Evolutionary conservation across 2,888 invertebrate genomes (phyloP), one percentile per base, ranked within the genome.

Genomic region (Drosophila setosimentum): DNA sequence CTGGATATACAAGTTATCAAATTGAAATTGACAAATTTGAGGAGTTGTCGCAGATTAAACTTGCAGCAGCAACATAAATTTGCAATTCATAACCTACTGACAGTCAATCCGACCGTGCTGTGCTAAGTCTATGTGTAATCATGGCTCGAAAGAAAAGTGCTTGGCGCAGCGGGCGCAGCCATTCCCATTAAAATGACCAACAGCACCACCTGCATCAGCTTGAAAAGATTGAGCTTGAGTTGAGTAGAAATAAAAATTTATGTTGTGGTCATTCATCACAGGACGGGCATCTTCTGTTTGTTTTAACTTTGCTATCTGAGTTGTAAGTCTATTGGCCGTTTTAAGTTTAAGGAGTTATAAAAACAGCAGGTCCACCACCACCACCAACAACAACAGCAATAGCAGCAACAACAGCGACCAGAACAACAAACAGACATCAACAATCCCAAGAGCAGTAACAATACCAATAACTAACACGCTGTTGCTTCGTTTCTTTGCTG

Each of bases 221-320:
- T 60, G 63, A 50, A 30, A 55, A 83, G 78, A 83, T 82, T 75
- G 75, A 83, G 81, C 81, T 80, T 68, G 67, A 82, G 82, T 78
- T 80, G 82, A 86, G 85, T 81, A 73, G 75, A 74, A 81, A 86
- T 86, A 85, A 81, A 86, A 86, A 86, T 86, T 81, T 85, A 86
- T 86, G 85, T 74, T 83, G 76, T 83, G 83, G 72, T 85, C 87
- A 85, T 86, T 87, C 85, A 86, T 86, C 86, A 87, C 79, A 73
- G 59, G 78, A 61, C 68, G 73, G 63, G 62, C 72, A 77, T 62
- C 77, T 73, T 68, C 73, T 63, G 76, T 71, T 76, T 65, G 75
- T 65, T 54, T 62, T 73, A 67, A 69, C 66, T 63, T 75, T 49
- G 78, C 71, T 75, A 78, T 78, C 78, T 68, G 68, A 50, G 63